A percentile compares a stretch with the other conserved stretches of the same genome.
Evolutionary conservation across 2,888 invertebrate species (phyloP).

Genomic region (Phragmatobia fuliginosa): DNA sequence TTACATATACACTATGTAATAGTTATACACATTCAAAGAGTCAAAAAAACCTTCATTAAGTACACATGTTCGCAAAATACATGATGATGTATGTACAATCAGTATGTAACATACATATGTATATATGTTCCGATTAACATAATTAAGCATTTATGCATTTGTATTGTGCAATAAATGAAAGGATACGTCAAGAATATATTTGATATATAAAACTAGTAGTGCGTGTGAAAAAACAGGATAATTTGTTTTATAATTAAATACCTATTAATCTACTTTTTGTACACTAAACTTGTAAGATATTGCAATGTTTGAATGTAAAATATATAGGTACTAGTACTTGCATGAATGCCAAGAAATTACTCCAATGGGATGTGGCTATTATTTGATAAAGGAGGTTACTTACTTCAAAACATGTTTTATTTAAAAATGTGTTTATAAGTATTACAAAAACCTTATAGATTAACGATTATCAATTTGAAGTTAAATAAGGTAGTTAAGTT

Average conservation of each 20-base stretch:
- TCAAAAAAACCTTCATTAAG: background rate
- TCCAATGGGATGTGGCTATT: background rate
- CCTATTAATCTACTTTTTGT: background rate
- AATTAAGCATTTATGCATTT: background rate
- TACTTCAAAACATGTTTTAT: background rate
- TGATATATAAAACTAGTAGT: background rate
- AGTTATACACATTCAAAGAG: slow-evolving; percentile 3
- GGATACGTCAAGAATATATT: background rate
- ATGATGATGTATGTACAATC: background rate
- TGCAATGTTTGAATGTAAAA: background rate
- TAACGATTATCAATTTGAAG: background rate
- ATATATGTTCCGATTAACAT: background rate
- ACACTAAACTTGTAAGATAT: background rate
- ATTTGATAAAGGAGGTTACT: background rate
- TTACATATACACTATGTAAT: slow-evolving; percentile 46
- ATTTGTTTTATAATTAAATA: background rate
- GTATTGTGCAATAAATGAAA: background rate
- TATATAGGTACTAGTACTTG: background rate
- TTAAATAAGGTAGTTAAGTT: background rate
- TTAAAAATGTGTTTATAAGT: background rate
- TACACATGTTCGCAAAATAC: background rate
- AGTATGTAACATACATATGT: no score
- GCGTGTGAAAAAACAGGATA: background rate
- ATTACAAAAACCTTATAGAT: background rate
- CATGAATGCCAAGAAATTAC: background rate